A percentile compares a stretch with the other conserved stretches of the same genome.
phyloP scores from a whole-genome alignment of 2,113 vertebrate genomes.

The Bujurquina vittata region DNA sequence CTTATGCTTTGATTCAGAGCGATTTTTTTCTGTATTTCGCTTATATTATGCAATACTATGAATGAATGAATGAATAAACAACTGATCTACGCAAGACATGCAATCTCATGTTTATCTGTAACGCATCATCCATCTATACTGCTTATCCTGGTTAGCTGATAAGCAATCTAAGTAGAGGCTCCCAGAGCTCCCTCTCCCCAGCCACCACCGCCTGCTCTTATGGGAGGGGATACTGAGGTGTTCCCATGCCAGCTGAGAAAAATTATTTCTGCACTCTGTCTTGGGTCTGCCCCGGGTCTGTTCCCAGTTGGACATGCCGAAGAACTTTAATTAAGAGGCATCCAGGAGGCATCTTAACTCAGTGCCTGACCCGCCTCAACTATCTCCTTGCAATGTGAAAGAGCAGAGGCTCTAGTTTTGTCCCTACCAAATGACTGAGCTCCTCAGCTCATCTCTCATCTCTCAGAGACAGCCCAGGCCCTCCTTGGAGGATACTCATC shows the following conservation, averaged over 20 bases:
- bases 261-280: not conserved
- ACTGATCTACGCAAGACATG: not conserved
- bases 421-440: not conserved
- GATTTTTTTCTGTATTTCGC: not conserved
- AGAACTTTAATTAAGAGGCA: constrained; percentile 2
- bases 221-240: not conserved
- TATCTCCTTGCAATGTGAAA: not conserved
- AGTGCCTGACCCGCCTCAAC: not conserved
- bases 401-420: not conserved
- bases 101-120: not conserved
- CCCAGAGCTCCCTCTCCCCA: not conserved
- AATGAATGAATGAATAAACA: not conserved
- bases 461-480: not conserved
- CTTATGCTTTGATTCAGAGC: not conserved
- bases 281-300: not conserved
- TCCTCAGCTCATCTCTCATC: not conserved
- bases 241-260: not conserved
- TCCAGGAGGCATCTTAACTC: not conserved
- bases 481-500: not conserved
- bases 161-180: not conserved
- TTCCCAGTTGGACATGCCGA: not conserved
- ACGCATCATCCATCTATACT: not conserved
- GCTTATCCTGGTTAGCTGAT: not conserved
- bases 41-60: not conserved
- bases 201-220: not conserved